Evolutionary conservation across 2,888 invertebrate genomes (phyloP), one percentile per base, ranked within the genome.

Genomic region (Heteromyza rotundicornis): DNA sequence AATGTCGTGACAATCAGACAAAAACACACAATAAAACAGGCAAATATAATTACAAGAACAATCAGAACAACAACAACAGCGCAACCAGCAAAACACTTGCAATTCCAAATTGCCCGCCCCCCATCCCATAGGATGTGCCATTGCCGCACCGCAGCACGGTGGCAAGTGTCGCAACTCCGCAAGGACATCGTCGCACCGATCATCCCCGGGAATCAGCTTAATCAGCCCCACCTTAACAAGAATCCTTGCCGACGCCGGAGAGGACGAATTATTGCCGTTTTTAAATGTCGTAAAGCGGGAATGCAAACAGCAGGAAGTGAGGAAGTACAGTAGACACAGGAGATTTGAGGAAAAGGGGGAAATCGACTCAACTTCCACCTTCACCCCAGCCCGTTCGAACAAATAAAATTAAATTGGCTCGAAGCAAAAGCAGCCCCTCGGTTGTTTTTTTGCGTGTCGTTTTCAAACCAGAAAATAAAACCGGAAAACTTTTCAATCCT

Each of bases 31-130:
- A 40, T 40, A 40, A 40, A 40, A 40, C 71, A 73, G 76, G 70
- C 76, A 75, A 74, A 74, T 74, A 75, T 75, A 76, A 74, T 74
- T 76, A 76, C 76, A 67, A 67, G 68, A 68, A 66, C 70, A 67
- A 70, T 76, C 72, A 69, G 19, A 47, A 47, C 20, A 47, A 47
- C 7, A 47, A 47, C 19, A 47, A 47, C 19, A 19, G 7, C 47
- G 20, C 3, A 47, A 47, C 17, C 19, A 17, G 20, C 47, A 20
- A 17, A 47, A 20, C 47, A 20, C 47, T 47, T 47, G 47, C 47
- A 47, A 20, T 5, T 47, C 3, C 20, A 5, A 19, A 47, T 47
- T 19, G 47, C 5, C n/a, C n/a, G n/a, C n/a, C n/a, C n/a, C n/a
- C n/a, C n/a, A n/a, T n/a, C n/a, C n/a, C n/a, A n/a, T n/a, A n/a